Percentiles rank a stretch among this genome's conserved stretches.
These are phyloP conservation scores for Spinibarbus caldwelli DNA, from an alignment of 2,797 vertebrate species.

Conservation along the genomic window DNA sequence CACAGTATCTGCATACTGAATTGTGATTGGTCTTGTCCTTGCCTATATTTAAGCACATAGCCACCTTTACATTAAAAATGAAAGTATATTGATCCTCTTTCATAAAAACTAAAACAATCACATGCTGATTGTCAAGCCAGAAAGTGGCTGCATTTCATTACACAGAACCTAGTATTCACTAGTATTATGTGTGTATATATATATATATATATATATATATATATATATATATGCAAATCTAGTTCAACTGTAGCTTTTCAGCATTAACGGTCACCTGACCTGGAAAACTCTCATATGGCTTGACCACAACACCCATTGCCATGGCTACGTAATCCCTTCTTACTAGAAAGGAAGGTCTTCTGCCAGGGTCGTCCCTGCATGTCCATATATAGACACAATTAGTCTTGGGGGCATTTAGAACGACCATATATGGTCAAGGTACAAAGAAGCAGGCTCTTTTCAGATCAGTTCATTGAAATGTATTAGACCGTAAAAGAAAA, in stretches of 20 bases:
- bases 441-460: slow-evolving; percentile 8
- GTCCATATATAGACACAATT: slow-evolving; percentile 60
- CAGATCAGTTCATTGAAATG: slow-evolving; percentile 10
- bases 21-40: neutral
- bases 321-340: slow-evolving; percentile 56
- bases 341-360: slow-evolving; percentile 54
- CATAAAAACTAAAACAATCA: neutral
- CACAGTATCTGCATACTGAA: neutral
- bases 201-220: too few species aligned
- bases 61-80: neutral
- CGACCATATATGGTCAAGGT: slow-evolving; percentile 60
- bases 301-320: slow-evolving; percentile 55
- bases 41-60: neutral
- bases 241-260: neutral
- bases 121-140: neutral
- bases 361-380: slow-evolving; percentile 48
- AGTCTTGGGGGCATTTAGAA: slow-evolving; percentile 56
- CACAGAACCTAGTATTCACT: neutral
- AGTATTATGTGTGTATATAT: too few species aligned
- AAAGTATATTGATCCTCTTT: neutral
- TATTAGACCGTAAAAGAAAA: slow-evolving; percentile 6
- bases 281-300: slow-evolving; percentile 59
- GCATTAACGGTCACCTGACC: slow-evolving; percentile 60
- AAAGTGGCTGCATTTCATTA: neutral
- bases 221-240: too few species aligned